Evolutionary conservation across 2,797 vertebrate genomes (phyloP).

Genomic region (Falco concolor): DNA sequence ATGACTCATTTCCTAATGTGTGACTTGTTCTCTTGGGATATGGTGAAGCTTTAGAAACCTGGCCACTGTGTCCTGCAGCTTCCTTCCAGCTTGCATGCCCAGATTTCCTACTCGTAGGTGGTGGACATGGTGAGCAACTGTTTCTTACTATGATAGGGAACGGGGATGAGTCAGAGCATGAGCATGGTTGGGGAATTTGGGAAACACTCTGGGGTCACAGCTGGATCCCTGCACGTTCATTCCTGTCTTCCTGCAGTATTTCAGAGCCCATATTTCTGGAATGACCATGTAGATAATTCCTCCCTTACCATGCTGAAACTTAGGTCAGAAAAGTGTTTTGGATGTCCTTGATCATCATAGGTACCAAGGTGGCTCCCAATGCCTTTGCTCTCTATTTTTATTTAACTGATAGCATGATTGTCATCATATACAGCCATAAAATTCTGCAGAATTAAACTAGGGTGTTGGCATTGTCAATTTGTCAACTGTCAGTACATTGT

Average conservation of each 20-base stretch:
- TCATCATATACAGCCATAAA: neutral
- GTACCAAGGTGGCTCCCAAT: neutral
- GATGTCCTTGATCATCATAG: neutral
- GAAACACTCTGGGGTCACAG: neutral
- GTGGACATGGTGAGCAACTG: neutral
- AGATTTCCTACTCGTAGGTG: neutral
- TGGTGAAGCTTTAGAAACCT: neutral
- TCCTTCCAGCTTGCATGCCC: constrained; percentile 6
- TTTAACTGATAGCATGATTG: neutral
- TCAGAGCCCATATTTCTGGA: neutral
- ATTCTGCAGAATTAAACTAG: neutral
- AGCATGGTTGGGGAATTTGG: neutral
- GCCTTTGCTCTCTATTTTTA: neutral
- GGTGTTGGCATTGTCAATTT: neutral
- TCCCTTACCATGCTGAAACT: neutral
- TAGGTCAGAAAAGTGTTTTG: neutral
- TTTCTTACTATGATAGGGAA: neutral
- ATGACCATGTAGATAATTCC: neutral
- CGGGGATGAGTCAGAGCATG: neutral
- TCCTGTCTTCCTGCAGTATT: neutral
- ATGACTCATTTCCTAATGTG: constrained; percentile 26
- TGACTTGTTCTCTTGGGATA: neutral
- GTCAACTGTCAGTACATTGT: neutral
- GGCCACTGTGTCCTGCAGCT: neutral
- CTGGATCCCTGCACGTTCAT: neutral